phyloP scores from a whole-genome alignment of 2,113 vertebrate genomes.

The Pongo abelii region DNA sequence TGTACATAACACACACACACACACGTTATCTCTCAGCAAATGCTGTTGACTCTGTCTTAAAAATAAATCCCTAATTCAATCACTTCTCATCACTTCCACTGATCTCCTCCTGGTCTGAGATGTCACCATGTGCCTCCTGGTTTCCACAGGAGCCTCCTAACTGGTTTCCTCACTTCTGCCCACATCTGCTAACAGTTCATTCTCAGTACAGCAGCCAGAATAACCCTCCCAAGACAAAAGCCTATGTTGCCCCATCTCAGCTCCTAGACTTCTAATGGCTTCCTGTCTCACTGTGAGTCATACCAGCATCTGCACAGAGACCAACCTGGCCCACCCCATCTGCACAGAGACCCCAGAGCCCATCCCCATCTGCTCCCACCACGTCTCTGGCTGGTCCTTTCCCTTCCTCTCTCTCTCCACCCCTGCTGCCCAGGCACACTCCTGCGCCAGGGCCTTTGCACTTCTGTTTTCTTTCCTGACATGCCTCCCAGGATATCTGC shows the following conservation, averaged over 20 bases:
- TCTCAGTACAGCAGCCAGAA: neutral
- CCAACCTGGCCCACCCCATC: neutral
- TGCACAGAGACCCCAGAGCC: neutral
- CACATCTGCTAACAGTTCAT: neutral
- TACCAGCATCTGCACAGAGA: neutral
- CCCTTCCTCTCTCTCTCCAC: neutral
- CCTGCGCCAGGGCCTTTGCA: neutral
- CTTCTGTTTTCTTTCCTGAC: neutral
- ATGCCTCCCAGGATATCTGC: neutral
- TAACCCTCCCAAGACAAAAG: neutral
- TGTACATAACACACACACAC: too few species aligned
- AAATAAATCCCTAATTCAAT: neutral
- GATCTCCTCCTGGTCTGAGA: neutral
- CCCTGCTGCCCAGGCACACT: neutral
- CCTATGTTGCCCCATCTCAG: neutral
- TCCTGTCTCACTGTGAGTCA: neutral
- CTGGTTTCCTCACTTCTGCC: neutral
- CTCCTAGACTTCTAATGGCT: fast-evolving
- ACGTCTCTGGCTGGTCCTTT: fast-evolving
- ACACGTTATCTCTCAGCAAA: neutral
- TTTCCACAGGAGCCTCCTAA: neutral
- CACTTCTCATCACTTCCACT: neutral
- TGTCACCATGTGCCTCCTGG: neutral
- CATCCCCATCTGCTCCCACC: neutral
- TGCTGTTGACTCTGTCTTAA: neutral